phyloP scores from a whole-genome alignment of 1,140 invertebrate genomes.

The Brachionus paranguensis region DNA sequence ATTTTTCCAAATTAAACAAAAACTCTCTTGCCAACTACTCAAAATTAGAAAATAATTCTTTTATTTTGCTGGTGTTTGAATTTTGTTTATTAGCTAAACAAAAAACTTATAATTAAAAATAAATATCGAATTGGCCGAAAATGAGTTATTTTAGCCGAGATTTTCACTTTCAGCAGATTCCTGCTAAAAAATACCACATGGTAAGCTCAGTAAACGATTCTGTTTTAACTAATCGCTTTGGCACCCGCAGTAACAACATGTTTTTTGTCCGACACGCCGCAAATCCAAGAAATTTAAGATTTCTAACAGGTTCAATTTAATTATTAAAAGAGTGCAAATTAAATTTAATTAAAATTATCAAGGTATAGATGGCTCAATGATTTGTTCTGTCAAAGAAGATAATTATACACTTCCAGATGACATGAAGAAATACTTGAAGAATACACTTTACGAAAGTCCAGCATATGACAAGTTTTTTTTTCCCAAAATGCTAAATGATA shows the following conservation, averaged over 20 bases:
- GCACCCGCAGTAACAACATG: constrained; percentile 16
- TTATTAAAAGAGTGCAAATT: not conserved
- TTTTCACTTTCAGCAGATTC: not conserved
- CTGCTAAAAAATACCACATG: not conserved
- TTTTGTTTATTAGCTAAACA: not conserved
- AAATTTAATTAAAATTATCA: not conserved
- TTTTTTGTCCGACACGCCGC: constrained; percentile 31
- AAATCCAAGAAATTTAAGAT: constrained; percentile 15
- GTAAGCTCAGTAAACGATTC: not conserved
- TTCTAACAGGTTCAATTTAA: not conserved
- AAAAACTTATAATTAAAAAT: not conserved
- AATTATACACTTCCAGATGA: constrained; percentile 2
- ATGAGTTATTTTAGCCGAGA: constrained; percentile 19
- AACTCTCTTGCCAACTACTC: not conserved
- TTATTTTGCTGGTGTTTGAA: not conserved
- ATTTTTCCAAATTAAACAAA: not conserved
- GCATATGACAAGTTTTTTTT: not conserved
- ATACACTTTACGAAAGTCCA: not conserved
- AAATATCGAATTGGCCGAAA: not conserved
- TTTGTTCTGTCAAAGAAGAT: constrained; percentile 31
- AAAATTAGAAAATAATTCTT: not conserved
- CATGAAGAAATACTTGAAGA: not conserved
- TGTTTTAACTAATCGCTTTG: not conserved
- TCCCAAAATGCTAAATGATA: not conserved
- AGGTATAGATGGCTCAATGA: constrained; percentile 29